Evolutionary conservation across 2,797 vertebrate genomes (phyloP).

Genomic region (Pipistrellus kuhlii): DNA sequence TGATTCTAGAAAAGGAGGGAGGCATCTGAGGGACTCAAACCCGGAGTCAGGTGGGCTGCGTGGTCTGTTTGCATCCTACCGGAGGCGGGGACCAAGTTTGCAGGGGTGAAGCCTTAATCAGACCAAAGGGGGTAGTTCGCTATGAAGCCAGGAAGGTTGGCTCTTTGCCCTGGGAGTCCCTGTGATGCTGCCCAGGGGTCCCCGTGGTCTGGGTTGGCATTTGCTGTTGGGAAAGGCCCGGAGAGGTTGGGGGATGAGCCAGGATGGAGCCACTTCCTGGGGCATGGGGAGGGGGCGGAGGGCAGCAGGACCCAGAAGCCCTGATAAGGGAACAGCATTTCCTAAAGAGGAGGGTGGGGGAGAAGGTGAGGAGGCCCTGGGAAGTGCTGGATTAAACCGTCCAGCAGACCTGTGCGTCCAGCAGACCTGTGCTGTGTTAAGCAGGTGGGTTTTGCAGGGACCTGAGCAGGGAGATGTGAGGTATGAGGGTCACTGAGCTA

Average conservation of each 20-base stretch:
- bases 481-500: neutral
- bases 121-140: neutral
- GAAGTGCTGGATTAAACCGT: neutral
- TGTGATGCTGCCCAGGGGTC: neutral
- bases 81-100: neutral
- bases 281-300: neutral
- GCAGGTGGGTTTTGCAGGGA: neutral
- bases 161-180: neutral
- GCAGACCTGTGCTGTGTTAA: neutral
- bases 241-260: too few relatives aligned
- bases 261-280: neutral
- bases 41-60: rapidly evolving
- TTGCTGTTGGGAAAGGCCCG: too few relatives aligned
- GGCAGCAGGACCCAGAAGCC: neutral
- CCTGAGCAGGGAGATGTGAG: neutral
- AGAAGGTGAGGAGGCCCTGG: rapidly evolving
- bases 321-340: neutral
- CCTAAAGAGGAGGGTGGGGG: neutral
- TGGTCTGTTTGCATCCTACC: neutral
- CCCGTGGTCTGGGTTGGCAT: too few relatives aligned
- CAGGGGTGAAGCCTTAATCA: neutral
- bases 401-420: neutral
- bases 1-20: neutral
- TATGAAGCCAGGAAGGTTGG: neutral
- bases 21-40: neutral